phyloP scores from a whole-genome alignment of 2,888 invertebrate genomes.

The Ornithoptera alexandrae region DNA sequence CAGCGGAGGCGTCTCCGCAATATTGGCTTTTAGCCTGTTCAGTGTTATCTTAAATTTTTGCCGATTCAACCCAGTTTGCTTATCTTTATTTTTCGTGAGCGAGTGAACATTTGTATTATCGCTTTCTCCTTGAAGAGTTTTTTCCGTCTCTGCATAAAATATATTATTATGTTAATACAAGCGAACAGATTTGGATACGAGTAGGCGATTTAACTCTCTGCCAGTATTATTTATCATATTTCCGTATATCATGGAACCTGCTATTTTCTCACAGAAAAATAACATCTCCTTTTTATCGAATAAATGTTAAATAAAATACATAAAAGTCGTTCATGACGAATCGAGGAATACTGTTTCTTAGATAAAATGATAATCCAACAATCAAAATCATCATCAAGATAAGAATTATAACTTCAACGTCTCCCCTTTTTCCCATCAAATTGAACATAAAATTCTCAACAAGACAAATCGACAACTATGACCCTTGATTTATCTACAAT shows the following conservation, averaged over 20 bases:
- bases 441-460: constrained; percentile 35
- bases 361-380: constrained; percentile 18
- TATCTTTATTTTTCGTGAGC: constrained; percentile 27
- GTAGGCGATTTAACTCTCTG: constrained; percentile 2
- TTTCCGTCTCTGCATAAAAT: constrained; percentile 22
- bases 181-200: constrained; percentile 9
- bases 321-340: background rate
- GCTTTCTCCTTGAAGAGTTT: constrained; percentile 13
- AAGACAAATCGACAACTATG: constrained; percentile 61
- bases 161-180: constrained; percentile 22
- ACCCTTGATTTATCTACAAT: constrained; percentile 51
- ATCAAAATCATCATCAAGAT: constrained; percentile 20
- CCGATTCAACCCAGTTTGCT: constrained; percentile 23
- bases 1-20: constrained; percentile 39
- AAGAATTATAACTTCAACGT: constrained; percentile 13
- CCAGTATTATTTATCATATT: background rate
- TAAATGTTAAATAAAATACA: background rate
- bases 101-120: constrained; percentile 28
- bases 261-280: background rate
- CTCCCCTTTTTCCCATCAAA: constrained; percentile 35
- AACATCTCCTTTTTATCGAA: background rate
- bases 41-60: constrained; percentile 27
- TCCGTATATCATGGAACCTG: background rate
- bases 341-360: background rate
- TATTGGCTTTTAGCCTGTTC: constrained; percentile 43